These are phyloP conservation scores for Psix sp. DNA, from an alignment of 1,140 invertebrate species.

Conservation along the genomic window DNA sequence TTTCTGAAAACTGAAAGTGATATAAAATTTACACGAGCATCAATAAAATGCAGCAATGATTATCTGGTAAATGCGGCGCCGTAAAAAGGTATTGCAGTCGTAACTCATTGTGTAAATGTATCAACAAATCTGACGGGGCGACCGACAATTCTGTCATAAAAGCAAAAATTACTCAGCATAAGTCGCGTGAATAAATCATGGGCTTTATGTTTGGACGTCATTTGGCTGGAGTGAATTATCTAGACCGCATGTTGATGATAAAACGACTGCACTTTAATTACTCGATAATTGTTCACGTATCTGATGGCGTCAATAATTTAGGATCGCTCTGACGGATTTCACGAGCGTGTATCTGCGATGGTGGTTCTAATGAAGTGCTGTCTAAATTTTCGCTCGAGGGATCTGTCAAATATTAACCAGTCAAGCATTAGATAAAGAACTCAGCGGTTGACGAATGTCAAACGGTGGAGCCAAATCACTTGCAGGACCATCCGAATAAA, in stretches of 20 bases:
- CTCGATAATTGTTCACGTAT: too few relatives aligned
- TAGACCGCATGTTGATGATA: constrained; percentile 1
- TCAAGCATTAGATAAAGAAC: constrained; percentile 51
- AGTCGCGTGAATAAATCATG: constrained; percentile 36
- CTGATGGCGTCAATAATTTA: too few relatives aligned
- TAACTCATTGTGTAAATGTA: constrained; percentile 33
- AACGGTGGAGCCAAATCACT: constrained; percentile 45
- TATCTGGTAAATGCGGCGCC: constrained; percentile 33
- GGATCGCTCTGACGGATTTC: too few relatives aligned
- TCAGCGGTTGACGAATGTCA: constrained; percentile 34
- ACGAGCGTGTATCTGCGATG: constrained; percentile 17
- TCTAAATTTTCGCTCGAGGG: constrained; percentile 27
- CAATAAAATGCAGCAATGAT: constrained; percentile 36
- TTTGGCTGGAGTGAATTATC: constrained; percentile 13
- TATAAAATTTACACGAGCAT: constrained; percentile 30
- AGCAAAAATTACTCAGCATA: constrained; percentile 34
- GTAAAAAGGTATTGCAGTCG: constrained; percentile 48
- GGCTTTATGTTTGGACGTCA: constrained; percentile 23
- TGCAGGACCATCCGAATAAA: constrained; percentile 49
- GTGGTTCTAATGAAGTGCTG: constrained; percentile 32
- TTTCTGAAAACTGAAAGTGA: constrained; percentile 6
- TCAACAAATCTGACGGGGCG: constrained; percentile 18
- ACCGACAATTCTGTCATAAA: constrained; percentile 30
- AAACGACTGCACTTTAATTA: constrained; percentile 30
- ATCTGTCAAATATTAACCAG: constrained; percentile 30